Conservation (phyloP, 1,140 invertebrate species). For the Drosophila lini region DNA sequence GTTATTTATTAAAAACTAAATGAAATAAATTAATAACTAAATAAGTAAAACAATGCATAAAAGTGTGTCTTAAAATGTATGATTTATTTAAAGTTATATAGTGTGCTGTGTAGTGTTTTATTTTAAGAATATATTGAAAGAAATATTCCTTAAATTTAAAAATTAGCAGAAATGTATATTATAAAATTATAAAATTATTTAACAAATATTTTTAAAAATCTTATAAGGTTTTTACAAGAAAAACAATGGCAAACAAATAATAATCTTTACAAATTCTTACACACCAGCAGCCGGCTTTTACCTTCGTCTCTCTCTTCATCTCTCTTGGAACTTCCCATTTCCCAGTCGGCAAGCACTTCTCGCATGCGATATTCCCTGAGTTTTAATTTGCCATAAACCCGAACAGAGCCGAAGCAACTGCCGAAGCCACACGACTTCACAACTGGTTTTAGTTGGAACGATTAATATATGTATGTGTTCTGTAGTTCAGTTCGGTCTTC, state of each 20-base stretch:
- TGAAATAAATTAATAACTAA: no score
- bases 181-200: neutral
- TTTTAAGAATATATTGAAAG: no score
- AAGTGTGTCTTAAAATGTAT: no score
- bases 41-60: no score
- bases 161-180: no score
- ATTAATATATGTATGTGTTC: no score
- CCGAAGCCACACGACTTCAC: conserved; percentile 4
- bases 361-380: conserved; percentile 54
- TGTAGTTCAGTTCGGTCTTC: no score
- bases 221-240: neutral
- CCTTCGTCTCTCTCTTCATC: neutral
- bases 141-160: no score
- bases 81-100: no score
- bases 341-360: no score
- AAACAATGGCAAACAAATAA: neutral
- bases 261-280: conserved; percentile 13
- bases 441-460: neutral
- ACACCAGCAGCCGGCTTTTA: conserved; percentile 31
- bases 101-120: no score
- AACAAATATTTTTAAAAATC: neutral
- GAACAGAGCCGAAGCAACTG: neutral
- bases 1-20: no score
- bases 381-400: conserved; percentile 10
- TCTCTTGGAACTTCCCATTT: neutral